Evolutionary conservation across 2,797 vertebrate genomes (phyloP).

Genomic region (Tokudaia muenninki): DNA sequence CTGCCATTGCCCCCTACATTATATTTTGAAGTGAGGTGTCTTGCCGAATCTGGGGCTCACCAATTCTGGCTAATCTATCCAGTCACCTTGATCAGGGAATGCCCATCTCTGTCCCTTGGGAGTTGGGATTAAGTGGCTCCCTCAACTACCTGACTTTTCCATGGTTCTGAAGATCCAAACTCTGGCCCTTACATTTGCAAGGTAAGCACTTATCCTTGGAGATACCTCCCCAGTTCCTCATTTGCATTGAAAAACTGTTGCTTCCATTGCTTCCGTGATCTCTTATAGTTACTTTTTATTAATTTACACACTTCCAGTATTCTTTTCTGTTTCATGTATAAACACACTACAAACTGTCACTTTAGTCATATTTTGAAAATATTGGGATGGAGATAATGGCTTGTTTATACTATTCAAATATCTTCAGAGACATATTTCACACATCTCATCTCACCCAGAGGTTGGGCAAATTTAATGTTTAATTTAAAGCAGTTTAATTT

Average conservation of each 20-base stretch:
- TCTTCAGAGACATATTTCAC: neutral
- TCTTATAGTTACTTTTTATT: neutral
- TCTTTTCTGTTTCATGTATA: neutral
- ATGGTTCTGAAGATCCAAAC: neutral
- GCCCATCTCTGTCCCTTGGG: neutral
- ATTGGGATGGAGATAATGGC: neutral
- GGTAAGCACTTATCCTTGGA: neutral
- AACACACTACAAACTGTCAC: neutral
- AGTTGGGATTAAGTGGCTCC: neutral
- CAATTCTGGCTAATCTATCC: neutral
- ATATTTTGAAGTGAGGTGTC: neutral
- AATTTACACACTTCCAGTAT: neutral
- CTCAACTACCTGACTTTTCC: neutral
- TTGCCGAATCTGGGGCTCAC: no score
- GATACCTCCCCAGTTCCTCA: neutral
- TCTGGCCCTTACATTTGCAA: neutral
- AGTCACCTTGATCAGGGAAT: neutral
- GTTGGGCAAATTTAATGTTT: slow-evolving; percentile 12
- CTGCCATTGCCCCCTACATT: neutral
- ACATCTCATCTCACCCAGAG: neutral
- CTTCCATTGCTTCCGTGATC: neutral
- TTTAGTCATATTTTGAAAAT: slow-evolving; percentile 8
- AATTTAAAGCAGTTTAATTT: neutral
- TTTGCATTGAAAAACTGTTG: neutral
- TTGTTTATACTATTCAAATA: neutral